These are phyloP conservation scores for Atethmia centrago DNA, from an alignment of 2,888 invertebrate species.

Conservation along the genomic window DNA sequence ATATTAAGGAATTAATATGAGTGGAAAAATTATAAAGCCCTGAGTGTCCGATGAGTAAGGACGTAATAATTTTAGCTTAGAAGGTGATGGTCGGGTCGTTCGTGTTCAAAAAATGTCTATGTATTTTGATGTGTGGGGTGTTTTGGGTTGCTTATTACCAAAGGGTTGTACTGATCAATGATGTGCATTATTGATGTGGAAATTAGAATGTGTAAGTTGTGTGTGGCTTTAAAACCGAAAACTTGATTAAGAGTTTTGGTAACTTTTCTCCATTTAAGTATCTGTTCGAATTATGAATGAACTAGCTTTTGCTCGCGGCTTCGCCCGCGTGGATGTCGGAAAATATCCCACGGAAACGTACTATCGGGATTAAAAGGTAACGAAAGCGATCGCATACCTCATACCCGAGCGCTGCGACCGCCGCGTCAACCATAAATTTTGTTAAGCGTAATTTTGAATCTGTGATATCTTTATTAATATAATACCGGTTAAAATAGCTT, in stretches of 20 bases:
- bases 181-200: not conserved
- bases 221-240: not conserved
- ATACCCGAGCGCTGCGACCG: too few species aligned
- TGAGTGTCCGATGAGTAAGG: conserved; percentile 66
- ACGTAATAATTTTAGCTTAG: conserved; percentile 43
- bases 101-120: conserved; percentile 29
- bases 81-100: conserved; percentile 33
- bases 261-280: not conserved
- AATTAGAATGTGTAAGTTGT: not conserved
- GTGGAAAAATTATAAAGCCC: conserved; percentile 83
- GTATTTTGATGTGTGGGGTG: conserved; percentile 21
- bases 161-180: conserved; percentile 19
- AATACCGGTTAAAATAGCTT: too few species aligned
- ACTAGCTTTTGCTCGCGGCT: too few species aligned
- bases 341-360: too few species aligned
- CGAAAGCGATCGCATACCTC: too few species aligned
- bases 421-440: too few species aligned
- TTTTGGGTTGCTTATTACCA: conserved; percentile 6
- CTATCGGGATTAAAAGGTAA: too few species aligned
- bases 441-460: too few species aligned
- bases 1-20: conserved; percentile 89
- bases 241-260: not conserved
- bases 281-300: not conserved
- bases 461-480: too few species aligned
- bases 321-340: too few species aligned